A percentile compares a stretch with the other conserved stretches of the same genome.
These are phyloP conservation scores for Cydia fagiglandana DNA, from an alignment of 1,140 invertebrate genomes.

Conservation along the genomic window DNA sequence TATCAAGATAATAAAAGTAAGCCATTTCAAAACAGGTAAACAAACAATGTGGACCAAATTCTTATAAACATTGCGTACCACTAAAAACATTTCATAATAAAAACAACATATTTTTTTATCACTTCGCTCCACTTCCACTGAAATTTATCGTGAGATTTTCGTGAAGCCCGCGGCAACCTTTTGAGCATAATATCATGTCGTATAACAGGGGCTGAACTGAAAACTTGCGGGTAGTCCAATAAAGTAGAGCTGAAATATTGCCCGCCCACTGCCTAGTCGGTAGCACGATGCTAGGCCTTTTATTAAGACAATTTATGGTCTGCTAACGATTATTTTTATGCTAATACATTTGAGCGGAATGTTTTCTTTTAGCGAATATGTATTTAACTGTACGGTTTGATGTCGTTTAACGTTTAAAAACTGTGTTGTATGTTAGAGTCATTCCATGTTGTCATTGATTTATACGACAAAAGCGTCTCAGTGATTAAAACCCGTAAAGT, in stretches of 20 bases:
- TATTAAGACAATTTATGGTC: conserved; percentile 1
- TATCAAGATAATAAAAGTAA: neutral
- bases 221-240: conserved; percentile 13
- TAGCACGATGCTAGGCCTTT: conserved; percentile 14
- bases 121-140: neutral
- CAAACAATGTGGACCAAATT: neutral
- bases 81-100: neutral
- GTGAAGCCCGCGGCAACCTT: conserved; percentile 3
- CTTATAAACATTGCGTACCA: neutral
- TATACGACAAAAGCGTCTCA: too few species aligned
- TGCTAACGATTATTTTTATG: neutral
- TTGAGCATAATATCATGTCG: conserved; percentile 20
- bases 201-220: neutral
- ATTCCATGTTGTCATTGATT: too few species aligned
- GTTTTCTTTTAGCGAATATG: neutral
- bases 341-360: neutral
- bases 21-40: neutral
- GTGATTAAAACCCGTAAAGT: too few species aligned
- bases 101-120: neutral
- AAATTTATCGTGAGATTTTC: conserved; percentile 18
- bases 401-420: neutral
- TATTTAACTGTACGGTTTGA: neutral
- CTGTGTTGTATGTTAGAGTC: neutral
- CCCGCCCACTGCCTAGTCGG: conserved; percentile 17
- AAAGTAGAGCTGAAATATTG: conserved; percentile 24